Conservation (phyloP, 2,888 invertebrate species). For the Anoncus sp. region DNA sequence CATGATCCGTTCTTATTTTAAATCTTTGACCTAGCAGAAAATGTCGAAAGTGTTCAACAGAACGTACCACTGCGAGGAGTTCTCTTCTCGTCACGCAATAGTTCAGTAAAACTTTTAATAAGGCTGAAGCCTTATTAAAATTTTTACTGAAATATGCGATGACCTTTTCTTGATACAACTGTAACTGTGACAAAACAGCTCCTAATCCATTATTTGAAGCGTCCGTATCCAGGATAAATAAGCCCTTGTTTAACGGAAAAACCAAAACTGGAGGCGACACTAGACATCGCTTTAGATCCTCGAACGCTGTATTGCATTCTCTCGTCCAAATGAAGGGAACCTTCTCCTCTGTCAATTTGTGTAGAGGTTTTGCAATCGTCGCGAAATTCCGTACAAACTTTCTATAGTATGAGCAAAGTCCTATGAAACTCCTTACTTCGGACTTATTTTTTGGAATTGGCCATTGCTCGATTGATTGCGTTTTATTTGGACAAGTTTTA, state of each 20-base stretch:
- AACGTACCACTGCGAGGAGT: neutral
- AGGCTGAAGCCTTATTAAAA: slow-evolving; percentile 25
- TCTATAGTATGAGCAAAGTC: slow-evolving; percentile 32
- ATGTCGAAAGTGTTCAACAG: slow-evolving; percentile 70
- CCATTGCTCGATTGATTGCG: slow-evolving; percentile 27
- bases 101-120: slow-evolving; percentile 27
- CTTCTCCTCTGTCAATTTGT: slow-evolving; percentile 25
- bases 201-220: slow-evolving; percentile 44
- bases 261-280: slow-evolving; percentile 48
- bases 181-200: slow-evolving; percentile 41
- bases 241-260: neutral
- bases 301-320: neutral
- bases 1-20: slow-evolving; percentile 73
- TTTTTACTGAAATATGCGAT: slow-evolving; percentile 43
- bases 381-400: slow-evolving; percentile 29
- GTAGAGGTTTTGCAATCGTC: slow-evolving; percentile 24
- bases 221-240: slow-evolving; percentile 33
- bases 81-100: slow-evolving; percentile 68
- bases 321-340: neutral
- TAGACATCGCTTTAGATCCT: slow-evolving; percentile 9
- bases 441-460: slow-evolving; percentile 27
- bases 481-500: slow-evolving; percentile 24
- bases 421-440: slow-evolving; percentile 6
- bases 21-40: slow-evolving; percentile 74
- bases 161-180: slow-evolving; percentile 32